phyloP scores from a whole-genome alignment of 2,797 vertebrate genomes.

The Limnodromus scolopaceus region DNA sequence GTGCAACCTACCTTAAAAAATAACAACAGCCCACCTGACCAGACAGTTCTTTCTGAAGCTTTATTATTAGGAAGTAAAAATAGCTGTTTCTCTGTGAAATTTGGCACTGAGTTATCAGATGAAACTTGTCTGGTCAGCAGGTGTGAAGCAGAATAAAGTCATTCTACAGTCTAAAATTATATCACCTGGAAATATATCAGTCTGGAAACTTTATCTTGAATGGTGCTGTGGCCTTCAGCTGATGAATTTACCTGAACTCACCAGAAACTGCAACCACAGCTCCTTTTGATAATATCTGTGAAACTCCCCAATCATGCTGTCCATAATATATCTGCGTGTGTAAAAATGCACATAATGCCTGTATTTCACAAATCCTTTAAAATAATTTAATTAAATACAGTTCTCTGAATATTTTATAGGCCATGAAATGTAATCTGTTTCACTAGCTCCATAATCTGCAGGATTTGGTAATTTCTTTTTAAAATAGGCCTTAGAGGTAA shows the following conservation, averaged over 20 bases:
- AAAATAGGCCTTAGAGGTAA: neutral
- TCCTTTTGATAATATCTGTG: neutral
- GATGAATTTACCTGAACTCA: neutral
- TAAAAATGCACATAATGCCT: neutral
- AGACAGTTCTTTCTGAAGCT: neutral
- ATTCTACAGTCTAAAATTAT: neutral
- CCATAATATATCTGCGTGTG: neutral
- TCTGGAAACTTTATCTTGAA: neutral
- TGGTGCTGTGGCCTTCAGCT: neutral
- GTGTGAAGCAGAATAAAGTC: neutral
- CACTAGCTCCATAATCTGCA: neutral
- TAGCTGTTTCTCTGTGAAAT: neutral
- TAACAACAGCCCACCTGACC: neutral
- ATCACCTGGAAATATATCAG: neutral
- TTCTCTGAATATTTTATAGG: neutral
- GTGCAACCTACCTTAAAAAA: neutral
- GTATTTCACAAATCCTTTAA: neutral
- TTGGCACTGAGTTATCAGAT: neutral
- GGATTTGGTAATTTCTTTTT: neutral
- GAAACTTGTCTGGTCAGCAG: neutral
- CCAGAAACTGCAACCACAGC: neutral
- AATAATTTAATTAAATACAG: neutral
- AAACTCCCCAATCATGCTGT: neutral
- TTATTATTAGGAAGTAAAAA: neutral
- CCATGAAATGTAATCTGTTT: neutral